Evolutionary conservation across 2,113 vertebrate species (phyloP), one percentile per base, ranked within the genome.

Genomic region (Erinaceus europaeus): DNA sequence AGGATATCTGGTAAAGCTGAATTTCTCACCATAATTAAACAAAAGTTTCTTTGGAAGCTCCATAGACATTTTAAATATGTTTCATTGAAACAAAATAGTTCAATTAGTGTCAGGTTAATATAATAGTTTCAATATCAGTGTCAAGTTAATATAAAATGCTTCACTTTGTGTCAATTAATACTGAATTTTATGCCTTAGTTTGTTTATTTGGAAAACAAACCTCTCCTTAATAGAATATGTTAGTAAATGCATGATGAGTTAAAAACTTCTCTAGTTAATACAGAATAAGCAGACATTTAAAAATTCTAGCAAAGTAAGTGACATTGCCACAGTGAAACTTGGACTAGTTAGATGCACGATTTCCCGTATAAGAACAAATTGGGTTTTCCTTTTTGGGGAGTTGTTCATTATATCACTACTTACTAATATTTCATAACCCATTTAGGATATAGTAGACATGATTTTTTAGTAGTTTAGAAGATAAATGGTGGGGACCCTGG

Each of bases 171-270:
- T 67, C 40, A 94, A 90, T 53, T 65, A 3, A 36, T 46, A 53
- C 69, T 94, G 2, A 48, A 77, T 90, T 89, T 93, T 68, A 62
- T 32, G 34, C 3, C 44, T 72, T 85, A 6, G 69, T 64, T 84
- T 84, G 84, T 90, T 94, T 91, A 75, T 90, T 90, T 84, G 40
- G 20, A 78, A 94, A 92, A 53, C 23, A 90, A 67, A 82, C 40
- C 55, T 79, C 86, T 91, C 89, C 25, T 20, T 82, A 67, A 61
- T 67, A 64, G 44, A 91, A 68, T 36, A 59, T 81, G 34, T 90
- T 53, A 71, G 23, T 68, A 77, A 86, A 25, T 82, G 0, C 25
- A 87, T 10, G 34, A 64, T 46, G 27, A 89, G 38, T 42, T 89
- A 55, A 90, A 71, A 50, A 92, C 85, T 87, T 90, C 87, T 91